Base-by-base conservation (phyloP, 2,113 vertebrate species). In the Apteryx mantelli region DNA sequence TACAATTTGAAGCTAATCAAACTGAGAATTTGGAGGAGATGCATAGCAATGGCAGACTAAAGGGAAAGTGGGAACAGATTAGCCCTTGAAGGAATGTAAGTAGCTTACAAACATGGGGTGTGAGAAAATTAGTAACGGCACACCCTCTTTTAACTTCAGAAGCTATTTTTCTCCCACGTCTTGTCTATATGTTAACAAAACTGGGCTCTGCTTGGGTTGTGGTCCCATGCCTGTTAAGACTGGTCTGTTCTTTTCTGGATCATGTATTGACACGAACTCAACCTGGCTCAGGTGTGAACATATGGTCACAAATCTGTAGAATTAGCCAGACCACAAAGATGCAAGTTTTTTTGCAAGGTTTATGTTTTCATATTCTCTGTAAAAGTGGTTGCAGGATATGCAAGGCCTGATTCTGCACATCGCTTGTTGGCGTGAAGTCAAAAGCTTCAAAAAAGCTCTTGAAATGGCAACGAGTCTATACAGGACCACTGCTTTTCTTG, bases 141-240 rank as follows among this genome's bases (percentile, higher is more conserved):
- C 4, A 1, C 1, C 32, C 7, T 14, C 5, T 50, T 56, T 69
- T 1, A 2, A 56, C 28, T 30, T 30, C 55, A 17, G 28, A 17
- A 30, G 16, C 32, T 13, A 1, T 30, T 38, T 66, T 7, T 25
- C 10, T 26, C 25, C 32, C 9, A 24, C 8, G 66, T 13, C 28
- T 44, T 18, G 15, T 34, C 32, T 19, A 2, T 5, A 1, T 3
- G 11, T 19, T 61, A 56, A 42, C 5, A 44, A 46, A n/a, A 44
- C 11, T 8, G 19, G 14, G 26, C 7, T 17, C 5, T 63, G 26
- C 48, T 46, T 42, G 44, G 7, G 32, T n/a, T 17, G 44, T 42
- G 18, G 14, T n/a, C 34, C 32, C 4, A 0, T 25, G 21, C 32
- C 13, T 20, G 30, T 11, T 60, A n/a, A 18, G 34, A 36, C 6